phyloP scores from a whole-genome alignment of 1,140 invertebrate genomes.

The Steinernema feltiae region DNA sequence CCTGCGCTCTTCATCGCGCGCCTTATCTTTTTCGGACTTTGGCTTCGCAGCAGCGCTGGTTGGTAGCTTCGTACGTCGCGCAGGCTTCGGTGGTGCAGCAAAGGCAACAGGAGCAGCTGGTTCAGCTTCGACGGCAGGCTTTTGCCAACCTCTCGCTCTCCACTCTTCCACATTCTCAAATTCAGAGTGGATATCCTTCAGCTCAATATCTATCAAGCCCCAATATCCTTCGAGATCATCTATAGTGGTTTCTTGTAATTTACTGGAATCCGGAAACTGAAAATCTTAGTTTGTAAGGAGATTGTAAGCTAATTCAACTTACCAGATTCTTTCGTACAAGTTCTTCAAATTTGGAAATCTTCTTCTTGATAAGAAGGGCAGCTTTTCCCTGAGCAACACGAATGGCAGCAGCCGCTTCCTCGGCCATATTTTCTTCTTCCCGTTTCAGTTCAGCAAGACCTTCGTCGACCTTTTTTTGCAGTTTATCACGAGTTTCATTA shows the following conservation, averaged over 20 bases:
- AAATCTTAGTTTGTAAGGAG: no score
- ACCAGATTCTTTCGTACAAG: slow-evolving; percentile 23
- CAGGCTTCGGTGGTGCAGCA: not conserved
- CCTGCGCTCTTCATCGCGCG: not conserved
- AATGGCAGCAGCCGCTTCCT: slow-evolving; percentile 19
- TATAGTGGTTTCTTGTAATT: slow-evolving; percentile 17
- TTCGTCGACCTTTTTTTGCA: not conserved
- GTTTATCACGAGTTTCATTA: not conserved
- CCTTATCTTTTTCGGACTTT: not conserved
- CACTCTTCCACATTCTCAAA: slow-evolving; percentile 21
- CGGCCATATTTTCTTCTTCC: slow-evolving; percentile 3
- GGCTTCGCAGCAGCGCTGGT: not conserved
- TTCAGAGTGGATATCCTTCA: slow-evolving; percentile 17
- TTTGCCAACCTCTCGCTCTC: not conserved
- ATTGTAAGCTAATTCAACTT: no score
- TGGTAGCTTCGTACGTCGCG: not conserved
- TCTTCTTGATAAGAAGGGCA: slow-evolving; percentile 24
- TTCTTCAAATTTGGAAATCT: slow-evolving; percentile 24
- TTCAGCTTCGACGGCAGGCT: not conserved
- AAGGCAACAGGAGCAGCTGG: not conserved
- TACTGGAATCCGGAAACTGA: slow-evolving; percentile 15
- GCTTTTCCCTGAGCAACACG: slow-evolving; percentile 23
- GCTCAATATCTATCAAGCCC: slow-evolving; percentile 27
- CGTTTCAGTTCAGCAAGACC: not conserved
- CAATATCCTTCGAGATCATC: slow-evolving; percentile 28